phyloP scores from a whole-genome alignment of 2,888 invertebrate species.

The Sisyra terminalis region DNA sequence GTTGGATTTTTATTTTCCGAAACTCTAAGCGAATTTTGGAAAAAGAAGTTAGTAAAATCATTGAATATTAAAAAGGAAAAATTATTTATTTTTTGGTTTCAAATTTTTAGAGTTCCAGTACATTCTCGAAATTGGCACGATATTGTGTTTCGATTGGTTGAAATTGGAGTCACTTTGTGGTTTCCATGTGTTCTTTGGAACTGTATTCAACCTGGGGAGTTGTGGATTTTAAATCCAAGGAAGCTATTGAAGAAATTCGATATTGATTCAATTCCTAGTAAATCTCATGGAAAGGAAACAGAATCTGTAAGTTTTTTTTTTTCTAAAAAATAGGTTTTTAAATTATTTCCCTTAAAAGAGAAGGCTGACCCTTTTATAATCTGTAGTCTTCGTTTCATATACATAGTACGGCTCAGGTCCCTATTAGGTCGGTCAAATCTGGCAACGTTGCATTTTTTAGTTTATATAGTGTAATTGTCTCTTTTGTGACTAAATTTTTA shows the following conservation, averaged over 20 bases:
- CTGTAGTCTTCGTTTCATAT: too few relatives aligned
- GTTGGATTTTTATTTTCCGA: slow-evolving; percentile 82
- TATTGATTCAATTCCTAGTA: slow-evolving; percentile 15
- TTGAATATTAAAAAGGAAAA: slow-evolving; percentile 4
- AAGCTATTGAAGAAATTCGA: slow-evolving; percentile 55
- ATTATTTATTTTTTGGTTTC: slow-evolving; percentile 5
- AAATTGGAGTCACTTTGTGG: slow-evolving; percentile 88
- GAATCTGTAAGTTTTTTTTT: slow-evolving; percentile 10
- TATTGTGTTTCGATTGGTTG: slow-evolving; percentile 75
- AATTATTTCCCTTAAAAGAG: too few relatives aligned
- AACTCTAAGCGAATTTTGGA: slow-evolving; percentile 85
- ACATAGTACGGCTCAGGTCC: too few relatives aligned
- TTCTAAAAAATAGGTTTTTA: too few relatives aligned
- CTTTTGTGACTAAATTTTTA: too few relatives aligned
- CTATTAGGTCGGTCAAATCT: too few relatives aligned
- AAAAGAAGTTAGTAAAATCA: slow-evolving; percentile 75
- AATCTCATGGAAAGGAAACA: slow-evolving; percentile 7
- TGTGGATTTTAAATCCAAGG: slow-evolving; percentile 87
- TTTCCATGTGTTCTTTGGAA: slow-evolving; percentile 94
- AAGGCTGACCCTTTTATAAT: too few relatives aligned
- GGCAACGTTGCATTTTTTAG: too few relatives aligned
- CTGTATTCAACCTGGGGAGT: slow-evolving; percentile 81
- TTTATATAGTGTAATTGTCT: too few relatives aligned
- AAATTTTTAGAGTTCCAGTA: slow-evolving; percentile 53
- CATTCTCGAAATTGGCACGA: slow-evolving; percentile 87